phyloP scores from a whole-genome alignment of 2,113 vertebrate genomes.

The Carlito syrichta region DNA sequence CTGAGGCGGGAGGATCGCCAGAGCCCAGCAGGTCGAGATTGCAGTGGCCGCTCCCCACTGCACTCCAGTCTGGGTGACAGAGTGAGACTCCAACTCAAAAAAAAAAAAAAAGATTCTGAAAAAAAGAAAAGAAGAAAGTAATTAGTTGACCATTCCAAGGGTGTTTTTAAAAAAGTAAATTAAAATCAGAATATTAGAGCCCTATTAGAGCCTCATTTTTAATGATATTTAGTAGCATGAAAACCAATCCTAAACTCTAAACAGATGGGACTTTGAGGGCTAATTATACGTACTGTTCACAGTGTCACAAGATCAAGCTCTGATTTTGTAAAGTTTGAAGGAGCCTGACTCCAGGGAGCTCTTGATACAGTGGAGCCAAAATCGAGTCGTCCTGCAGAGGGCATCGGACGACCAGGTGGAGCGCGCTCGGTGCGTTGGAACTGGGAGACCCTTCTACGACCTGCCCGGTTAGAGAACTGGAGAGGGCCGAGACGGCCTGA shows the following conservation, averaged over 20 bases:
- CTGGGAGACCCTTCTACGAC: not conserved
- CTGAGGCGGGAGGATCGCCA: too few relatives aligned
- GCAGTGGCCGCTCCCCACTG: too few relatives aligned
- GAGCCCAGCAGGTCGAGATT: too few relatives aligned
- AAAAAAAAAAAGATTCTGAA: too few relatives aligned
- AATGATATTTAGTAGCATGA: not conserved
- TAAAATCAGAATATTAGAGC: conserved; percentile 10
- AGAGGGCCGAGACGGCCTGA: accelerated
- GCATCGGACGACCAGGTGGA: not conserved
- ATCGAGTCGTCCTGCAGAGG: conserved; percentile 50
- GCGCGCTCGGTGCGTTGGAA: accelerated
- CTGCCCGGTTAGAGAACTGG: not conserved
- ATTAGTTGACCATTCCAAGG: not conserved
- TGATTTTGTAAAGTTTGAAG: not conserved
- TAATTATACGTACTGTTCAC: not conserved
- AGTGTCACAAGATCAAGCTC: not conserved
- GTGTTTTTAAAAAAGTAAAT: not conserved
- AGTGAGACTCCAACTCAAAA: too few relatives aligned
- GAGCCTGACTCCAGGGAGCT: not conserved
- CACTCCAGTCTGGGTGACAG: too few relatives aligned
- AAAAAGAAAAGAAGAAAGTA: not conserved
- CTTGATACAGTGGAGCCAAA: not conserved
- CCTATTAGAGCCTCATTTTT: not conserved
- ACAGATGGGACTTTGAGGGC: not conserved
- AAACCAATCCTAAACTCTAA: not conserved